A percentile compares a stretch with the other conserved stretches of the same genome.
These are phyloP conservation scores for Hemiprocne comata DNA, from an alignment of 2,113 vertebrate genomes.

Conservation along the genomic window DNA sequence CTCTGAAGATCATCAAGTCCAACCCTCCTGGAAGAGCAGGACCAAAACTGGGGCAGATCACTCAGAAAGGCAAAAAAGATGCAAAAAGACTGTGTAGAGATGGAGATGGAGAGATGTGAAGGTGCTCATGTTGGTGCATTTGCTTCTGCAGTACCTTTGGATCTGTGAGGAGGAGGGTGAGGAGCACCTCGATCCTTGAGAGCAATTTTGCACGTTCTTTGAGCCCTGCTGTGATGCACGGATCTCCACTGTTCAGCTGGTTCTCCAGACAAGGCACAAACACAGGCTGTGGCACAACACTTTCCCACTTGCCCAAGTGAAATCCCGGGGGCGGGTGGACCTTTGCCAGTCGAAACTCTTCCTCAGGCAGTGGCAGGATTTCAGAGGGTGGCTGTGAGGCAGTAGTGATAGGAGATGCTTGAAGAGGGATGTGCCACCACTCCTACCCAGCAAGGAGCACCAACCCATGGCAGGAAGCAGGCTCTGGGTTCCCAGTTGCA, in stretches of 20 bases:
- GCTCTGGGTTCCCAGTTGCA: not conserved
- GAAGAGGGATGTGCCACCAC: not conserved
- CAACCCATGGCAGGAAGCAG: rapidly evolving
- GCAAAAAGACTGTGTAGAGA: not conserved
- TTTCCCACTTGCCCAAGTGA: not conserved
- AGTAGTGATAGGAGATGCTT: not conserved
- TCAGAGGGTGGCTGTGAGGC: not conserved
- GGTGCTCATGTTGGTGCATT: rapidly evolving
- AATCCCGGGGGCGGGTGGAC: not conserved
- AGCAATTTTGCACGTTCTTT: not conserved
- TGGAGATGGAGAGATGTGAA: not conserved
- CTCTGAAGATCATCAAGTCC: too few species aligned
- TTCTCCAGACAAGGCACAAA: not conserved
- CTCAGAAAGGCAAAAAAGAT: too few species aligned
- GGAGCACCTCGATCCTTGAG: rapidly evolving
- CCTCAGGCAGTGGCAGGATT: not conserved
- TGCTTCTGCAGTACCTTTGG: not conserved
- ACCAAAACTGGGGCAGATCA: too few species aligned
- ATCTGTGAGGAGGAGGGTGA: not conserved
- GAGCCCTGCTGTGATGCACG: not conserved
- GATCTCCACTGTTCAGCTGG: not conserved
- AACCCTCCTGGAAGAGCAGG: too few species aligned
- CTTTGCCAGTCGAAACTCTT: conserved; percentile 20
- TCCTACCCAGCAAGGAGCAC: not conserved
- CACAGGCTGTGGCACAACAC: not conserved